Evolutionary conservation across 2,113 vertebrate genomes (phyloP).

Genomic region (Rattus rattus): DNA sequence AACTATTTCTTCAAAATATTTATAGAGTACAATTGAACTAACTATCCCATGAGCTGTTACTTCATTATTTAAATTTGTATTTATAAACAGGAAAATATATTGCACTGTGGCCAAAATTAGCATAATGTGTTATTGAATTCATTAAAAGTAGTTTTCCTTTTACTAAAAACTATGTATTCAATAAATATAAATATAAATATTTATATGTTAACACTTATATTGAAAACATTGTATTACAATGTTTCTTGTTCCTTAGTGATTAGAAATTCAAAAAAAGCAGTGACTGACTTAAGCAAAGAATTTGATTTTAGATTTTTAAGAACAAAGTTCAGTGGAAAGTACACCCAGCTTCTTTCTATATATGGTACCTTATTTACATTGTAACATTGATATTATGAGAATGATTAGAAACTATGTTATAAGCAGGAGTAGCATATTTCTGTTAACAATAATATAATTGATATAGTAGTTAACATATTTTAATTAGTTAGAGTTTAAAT

Average conservation of each 20-base stretch:
- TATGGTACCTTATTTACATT: background rate
- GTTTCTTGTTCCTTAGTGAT: background rate
- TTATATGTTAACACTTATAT: background rate
- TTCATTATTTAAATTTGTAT: conserved; percentile 50
- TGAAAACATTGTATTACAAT: background rate
- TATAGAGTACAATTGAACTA: conserved; percentile 24
- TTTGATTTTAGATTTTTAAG: background rate
- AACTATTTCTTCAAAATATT: conserved; percentile 64
- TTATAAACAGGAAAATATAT: conserved; percentile 31
- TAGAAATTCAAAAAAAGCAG: background rate
- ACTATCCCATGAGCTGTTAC: background rate
- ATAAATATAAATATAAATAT: background rate
- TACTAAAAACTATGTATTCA: background rate
- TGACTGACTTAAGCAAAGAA: background rate
- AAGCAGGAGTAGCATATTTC: background rate
- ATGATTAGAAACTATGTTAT: background rate
- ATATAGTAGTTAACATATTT: background rate
- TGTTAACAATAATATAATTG: background rate
- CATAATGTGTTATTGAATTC: background rate
- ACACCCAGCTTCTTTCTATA: background rate
- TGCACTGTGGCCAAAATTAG: background rate
- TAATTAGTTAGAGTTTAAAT: background rate
- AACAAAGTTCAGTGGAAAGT: background rate
- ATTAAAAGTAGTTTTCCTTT: background rate
- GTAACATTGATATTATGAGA: background rate